phyloP scores from a whole-genome alignment of 53 echinoderm and acorn worm species.

The Crossaster papposus region DNA sequence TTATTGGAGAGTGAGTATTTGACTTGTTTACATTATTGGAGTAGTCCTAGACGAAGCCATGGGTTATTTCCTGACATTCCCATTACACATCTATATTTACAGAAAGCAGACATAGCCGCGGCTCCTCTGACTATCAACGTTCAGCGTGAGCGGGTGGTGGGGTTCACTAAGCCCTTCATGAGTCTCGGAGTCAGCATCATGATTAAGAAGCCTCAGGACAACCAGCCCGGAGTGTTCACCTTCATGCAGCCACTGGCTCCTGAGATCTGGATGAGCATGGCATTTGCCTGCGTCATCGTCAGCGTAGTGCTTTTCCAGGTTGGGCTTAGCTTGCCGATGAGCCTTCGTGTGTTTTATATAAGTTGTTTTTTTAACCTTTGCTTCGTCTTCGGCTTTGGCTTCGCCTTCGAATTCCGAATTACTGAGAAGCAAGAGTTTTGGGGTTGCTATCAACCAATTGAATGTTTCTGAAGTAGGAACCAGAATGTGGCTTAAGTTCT shows the following conservation, averaged over 20 bases:
- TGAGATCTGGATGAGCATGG: slow-evolving; percentile 93
- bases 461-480: no score
- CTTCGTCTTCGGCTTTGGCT: no score
- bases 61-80: no score
- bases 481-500: no score
- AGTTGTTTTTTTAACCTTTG: neutral
- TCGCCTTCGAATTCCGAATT: no score
- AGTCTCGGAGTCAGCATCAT: slow-evolving; percentile 95
- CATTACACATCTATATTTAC: no score
- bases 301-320: slow-evolving; percentile 95
- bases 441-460: no score
- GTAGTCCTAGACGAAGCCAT: no score
- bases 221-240: slow-evolving; percentile 75
- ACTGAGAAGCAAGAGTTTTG: no score
- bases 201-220: slow-evolving; percentile 80
- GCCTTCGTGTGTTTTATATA: neutral
- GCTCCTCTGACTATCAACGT: slow-evolving; percentile 89
- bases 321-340: neutral
- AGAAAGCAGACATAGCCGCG: slow-evolving; percentile 94
- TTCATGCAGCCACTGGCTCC: slow-evolving; percentile 86
- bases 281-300: slow-evolving; percentile 81
- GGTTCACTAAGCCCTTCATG: slow-evolving; percentile 98
- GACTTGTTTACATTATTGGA: no score
- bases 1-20: no score
- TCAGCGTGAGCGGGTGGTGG: slow-evolving; percentile 78